Conservation (phyloP, 2,113 vertebrate genomes). For the Pyxicephalus adspersus region DNA sequence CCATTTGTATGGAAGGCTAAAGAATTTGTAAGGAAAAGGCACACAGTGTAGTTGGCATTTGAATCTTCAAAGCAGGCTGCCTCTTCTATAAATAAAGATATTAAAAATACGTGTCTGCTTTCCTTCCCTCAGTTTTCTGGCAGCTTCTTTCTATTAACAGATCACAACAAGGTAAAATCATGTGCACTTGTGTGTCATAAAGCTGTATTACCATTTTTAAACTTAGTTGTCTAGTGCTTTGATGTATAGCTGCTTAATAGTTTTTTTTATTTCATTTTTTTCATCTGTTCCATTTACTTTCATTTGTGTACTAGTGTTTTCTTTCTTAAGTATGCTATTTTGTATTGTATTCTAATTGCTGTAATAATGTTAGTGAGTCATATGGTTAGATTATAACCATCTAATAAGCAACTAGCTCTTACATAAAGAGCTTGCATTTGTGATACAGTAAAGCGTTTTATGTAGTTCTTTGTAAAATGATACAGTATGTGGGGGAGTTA, state of each 20-base stretch:
- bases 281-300: constrained; percentile 58
- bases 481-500: not conserved
- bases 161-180: constrained; percentile 56
- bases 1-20: constrained; percentile 13
- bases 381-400: not conserved
- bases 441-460: not conserved
- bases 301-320: not conserved
- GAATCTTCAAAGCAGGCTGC: constrained; percentile 46
- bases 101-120: constrained; percentile 51
- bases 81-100: constrained; percentile 35
- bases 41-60: constrained; percentile 48
- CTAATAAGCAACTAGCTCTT: not conserved
- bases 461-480: constrained; percentile 29
- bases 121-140: constrained; percentile 29
- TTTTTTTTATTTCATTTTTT: not conserved
- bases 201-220: constrained; percentile 58
- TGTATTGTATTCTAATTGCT: not conserved
- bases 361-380: not conserved
- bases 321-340: not conserved
- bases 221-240: constrained; percentile 60
- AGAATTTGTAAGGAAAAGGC: constrained; percentile 16
- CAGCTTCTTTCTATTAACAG: constrained; percentile 48
- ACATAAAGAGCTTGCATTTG: not conserved
- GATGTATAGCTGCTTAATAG: constrained; percentile 55
- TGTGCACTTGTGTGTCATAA: constrained; percentile 26